phyloP scores from a whole-genome alignment of 2,113 vertebrate species.

The Montifringilla adamsi region DNA sequence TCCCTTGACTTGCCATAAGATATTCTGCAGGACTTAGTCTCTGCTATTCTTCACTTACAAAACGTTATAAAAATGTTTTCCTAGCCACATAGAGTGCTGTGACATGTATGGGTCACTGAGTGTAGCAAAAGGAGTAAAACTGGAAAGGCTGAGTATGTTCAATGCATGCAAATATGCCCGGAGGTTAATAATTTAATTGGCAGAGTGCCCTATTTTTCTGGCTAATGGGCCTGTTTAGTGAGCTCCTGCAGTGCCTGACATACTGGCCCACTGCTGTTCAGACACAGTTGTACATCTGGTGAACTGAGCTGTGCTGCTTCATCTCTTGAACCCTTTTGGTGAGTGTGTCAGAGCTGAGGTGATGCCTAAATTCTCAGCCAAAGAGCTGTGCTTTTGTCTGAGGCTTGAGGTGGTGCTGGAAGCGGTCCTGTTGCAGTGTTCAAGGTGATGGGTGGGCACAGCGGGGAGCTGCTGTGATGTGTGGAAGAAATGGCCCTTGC shows the following conservation, averaged over 20 bases:
- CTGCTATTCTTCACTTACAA: neutral
- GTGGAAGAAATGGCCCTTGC: accelerated
- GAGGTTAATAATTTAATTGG: slow-evolving; percentile 20
- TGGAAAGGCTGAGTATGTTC: neutral
- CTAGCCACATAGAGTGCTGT: neutral
- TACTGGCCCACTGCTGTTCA: neutral
- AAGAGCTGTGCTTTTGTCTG: neutral
- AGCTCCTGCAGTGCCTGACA: neutral
- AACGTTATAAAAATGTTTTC: neutral
- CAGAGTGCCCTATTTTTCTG: neutral
- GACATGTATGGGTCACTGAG: neutral
- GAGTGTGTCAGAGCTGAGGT: neutral
- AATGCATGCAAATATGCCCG: neutral
- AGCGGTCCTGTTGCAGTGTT: neutral
- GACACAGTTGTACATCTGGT: neutral
- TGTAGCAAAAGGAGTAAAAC: neutral
- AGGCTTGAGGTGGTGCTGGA: neutral
- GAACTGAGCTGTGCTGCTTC: neutral
- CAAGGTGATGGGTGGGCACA: accelerated
- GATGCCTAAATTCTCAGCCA: neutral
- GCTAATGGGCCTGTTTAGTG: neutral
- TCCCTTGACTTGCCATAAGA: neutral
- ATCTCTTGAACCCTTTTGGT: neutral
- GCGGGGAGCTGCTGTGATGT: neutral
- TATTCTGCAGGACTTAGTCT: neutral